A percentile compares a stretch with the other conserved stretches of the same genome.
Evolutionary conservation across 2,797 vertebrate species (phyloP).

Genomic region (Acridotheres tristis): DNA sequence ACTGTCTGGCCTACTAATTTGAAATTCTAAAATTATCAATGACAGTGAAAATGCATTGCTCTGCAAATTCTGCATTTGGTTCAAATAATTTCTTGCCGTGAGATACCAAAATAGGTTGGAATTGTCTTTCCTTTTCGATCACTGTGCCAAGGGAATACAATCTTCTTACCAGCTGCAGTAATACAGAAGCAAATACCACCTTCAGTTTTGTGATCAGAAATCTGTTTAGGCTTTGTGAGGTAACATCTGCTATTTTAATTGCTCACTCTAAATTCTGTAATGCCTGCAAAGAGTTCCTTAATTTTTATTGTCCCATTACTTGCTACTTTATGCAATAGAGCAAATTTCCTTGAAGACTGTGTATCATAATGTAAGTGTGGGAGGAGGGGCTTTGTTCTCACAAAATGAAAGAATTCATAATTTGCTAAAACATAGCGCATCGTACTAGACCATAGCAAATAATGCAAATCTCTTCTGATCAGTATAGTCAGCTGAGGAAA

Average conservation of each 20-base stretch:
- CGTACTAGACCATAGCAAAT: not conserved
- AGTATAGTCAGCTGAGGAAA: not conserved
- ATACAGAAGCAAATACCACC: not conserved
- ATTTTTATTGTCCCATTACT: conserved; percentile 49
- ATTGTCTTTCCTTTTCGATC: not conserved
- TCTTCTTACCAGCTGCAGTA: rapidly evolving
- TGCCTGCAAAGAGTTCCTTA: conserved; percentile 52
- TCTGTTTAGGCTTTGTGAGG: conserved; percentile 18
- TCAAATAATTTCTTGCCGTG: not conserved
- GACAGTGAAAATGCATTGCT: not conserved
- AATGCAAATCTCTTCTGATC: conserved; percentile 11
- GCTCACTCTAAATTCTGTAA: not conserved
- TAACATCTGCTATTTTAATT: conserved; percentile 52
- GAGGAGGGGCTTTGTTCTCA: not conserved
- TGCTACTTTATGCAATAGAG: conserved; percentile 4
- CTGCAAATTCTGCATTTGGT: not conserved
- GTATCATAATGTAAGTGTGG: not conserved
- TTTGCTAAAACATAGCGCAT: conserved; percentile 27
- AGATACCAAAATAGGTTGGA: not conserved
- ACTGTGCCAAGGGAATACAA: not conserved
- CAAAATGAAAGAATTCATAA: conserved; percentile 19
- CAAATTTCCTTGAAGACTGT: conserved; percentile 46
- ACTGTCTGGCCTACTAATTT: not conserved
- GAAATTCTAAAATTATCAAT: not conserved
- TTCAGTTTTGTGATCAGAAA: not conserved